Base-by-base conservation (phyloP, 2,888 invertebrate species). In the Chrysolina haemoptera region DNA sequence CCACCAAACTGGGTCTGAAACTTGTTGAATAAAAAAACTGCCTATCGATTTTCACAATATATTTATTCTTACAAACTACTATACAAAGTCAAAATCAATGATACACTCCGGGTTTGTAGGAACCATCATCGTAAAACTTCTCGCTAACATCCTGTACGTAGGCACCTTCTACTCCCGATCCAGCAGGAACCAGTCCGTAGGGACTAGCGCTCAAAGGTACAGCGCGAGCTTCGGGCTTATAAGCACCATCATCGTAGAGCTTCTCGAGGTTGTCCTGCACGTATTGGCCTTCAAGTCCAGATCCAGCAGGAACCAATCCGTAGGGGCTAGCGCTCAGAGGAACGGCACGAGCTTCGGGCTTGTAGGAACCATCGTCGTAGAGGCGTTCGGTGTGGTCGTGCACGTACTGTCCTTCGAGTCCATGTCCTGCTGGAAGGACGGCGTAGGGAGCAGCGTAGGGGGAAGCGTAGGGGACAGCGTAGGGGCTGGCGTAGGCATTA, bases 281-380 rank as follows among this genome's bases (percentile, higher is more conserved):
- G 77, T 83, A 85, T 70, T 80, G 79, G 40, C 85, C 85, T 80
- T 85, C 85, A 48, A 82, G 74, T 53, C 84, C 84, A n/a, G 80
- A 81, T 43, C 82, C 81, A 14, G 82, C 76, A 9, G 81, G 81
- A n/a, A 77, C 79, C 50, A 83, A 68, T 22, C 80, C 82, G 62
- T 79, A 80, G 16, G 82, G 82, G 46, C 79, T 79, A 14, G 77
- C 73, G 40, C 77, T 80, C 71, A 82, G 66, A 35, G 80, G 80
- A 16, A 82, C 62, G 16, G 80, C 77, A 22, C 73, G 53, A 46
- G 75, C 66, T 77, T 79, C 78, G 5, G 83, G 83, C 73, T 78
- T 84, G 83, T 85, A 85, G 43, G 83, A 83, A 62, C 85, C 85
- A 74, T 85, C 84, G 70, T 85, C 85, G 80, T 84, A 84, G 43